Evolutionary conservation across 2,113 vertebrate species (phyloP).

Genomic region (Dermatemys mawii): DNA sequence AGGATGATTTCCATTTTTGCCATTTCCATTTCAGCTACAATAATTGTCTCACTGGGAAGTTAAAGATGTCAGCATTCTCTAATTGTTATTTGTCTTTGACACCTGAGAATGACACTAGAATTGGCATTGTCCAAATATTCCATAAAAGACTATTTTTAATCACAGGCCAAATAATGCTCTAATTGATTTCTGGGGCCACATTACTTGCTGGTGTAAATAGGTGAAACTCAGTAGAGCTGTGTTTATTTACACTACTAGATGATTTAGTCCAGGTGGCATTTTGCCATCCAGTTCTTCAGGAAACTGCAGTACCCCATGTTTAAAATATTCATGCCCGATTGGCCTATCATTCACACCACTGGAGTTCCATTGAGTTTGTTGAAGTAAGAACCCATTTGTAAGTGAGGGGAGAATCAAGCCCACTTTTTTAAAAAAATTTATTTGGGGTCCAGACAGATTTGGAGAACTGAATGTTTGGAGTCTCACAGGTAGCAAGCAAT

Average conservation of each 20-base stretch:
- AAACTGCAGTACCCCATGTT: neutral
- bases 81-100: neutral
- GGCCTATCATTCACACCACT: no score
- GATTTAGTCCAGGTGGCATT: neutral
- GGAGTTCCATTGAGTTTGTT: neutral
- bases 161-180: neutral
- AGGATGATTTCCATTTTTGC: constrained; percentile 3
- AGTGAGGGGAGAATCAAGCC: neutral
- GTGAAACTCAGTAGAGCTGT: neutral
- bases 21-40: constrained; percentile 24
- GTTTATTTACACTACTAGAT: neutral
- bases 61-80: neutral
- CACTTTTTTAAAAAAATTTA: neutral
- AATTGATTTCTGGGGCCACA: neutral
- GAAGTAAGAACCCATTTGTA: neutral
- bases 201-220: neutral
- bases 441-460: neutral
- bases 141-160: neutral
- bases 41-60: neutral
- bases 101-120: neutral
- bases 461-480: neutral
- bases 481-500: neutral
- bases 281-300: neutral
- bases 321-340: neutral
- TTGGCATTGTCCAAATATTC: neutral